Percentiles rank a stretch among this genome's conserved stretches.
These are phyloP conservation scores for Pteropus alecto DNA, from an alignment of 2,113 vertebrate genomes.

Conservation along the genomic window DNA sequence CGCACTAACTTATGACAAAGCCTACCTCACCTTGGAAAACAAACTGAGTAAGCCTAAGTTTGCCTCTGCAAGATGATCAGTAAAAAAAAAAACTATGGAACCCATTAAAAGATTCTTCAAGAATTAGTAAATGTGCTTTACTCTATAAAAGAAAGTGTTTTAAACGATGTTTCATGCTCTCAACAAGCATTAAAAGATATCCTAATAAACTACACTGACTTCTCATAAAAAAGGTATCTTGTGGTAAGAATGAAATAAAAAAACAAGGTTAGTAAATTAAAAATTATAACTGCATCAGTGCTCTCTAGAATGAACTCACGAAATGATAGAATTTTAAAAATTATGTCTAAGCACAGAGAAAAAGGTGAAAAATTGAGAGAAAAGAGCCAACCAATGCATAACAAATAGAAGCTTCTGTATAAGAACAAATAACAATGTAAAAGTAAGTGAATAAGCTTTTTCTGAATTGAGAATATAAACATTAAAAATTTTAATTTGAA, in stretches of 20 bases:
- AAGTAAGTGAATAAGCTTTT: not conserved
- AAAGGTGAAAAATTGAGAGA: not conserved
- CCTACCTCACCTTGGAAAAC: not conserved
- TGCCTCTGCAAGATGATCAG: not conserved
- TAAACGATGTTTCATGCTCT: not conserved
- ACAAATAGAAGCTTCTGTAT: not conserved
- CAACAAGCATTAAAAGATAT: not conserved
- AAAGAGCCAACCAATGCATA: not conserved
- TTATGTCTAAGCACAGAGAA: not conserved
- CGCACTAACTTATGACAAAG: not conserved
- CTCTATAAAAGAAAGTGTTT: not conserved
- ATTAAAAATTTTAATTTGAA: not conserved
- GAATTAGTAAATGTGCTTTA: not conserved
- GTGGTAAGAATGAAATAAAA: not conserved
- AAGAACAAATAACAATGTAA: not conserved
- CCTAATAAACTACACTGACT: not conserved
- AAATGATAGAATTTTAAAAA: not conserved
- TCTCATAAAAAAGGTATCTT: not conserved
- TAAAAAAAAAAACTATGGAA: not conserved
- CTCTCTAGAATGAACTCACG: not conserved
- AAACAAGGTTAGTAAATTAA: not conserved
- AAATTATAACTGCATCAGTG: not conserved
- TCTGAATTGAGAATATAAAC: not conserved
- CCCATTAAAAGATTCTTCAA: not conserved
- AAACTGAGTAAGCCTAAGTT: not conserved